Evolutionary conservation across 1,140 invertebrate genomes (phyloP), one percentile per base, ranked within the genome.

Genomic region (Brachionus paranguensis): DNA sequence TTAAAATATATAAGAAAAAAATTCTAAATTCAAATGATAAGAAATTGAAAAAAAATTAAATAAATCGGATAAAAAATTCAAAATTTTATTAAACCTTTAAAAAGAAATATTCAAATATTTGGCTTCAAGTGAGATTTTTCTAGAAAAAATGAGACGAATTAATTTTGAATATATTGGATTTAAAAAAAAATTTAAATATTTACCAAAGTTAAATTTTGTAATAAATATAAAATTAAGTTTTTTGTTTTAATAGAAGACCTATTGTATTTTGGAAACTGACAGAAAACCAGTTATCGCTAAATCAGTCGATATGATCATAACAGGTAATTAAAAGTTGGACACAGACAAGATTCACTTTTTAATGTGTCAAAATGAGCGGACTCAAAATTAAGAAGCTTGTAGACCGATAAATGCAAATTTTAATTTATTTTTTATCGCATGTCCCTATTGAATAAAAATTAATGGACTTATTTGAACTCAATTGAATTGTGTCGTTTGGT

Each of bases 391-490:
- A 41, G 33, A 68, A 72, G n/a, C n/a, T 72, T 72, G 8, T 24
- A 72, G 68, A 72, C 68, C 68, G 33, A 43, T 43, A 12, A 72
- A 72, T 72, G 68, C 68, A 72, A 72, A 72, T 72, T 72, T 72
- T 43, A 72, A 17, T 24, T 17, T n/a, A 41, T 43, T 20, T 72
- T 72, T 72, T 43, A 20, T 33, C 14, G 10, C 65, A 68, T 20
- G 33, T 68, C 65, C 65, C 65, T 29, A n/a, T n/a, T 33, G 65
- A 37, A 68, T 68, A 33, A n/a, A 68, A 24, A 60, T 24, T 60
- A 60, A 60, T 60, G 17, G 17, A 60, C 53, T 60, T 17, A 55
- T n/a, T 55, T 27, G 8, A 60, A 53, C 12, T 53, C 14, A 53
- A 60, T 60, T 60, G 53, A 68, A 68, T 68, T 68, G 33, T 68